Conservation (phyloP, 2,888 invertebrate species). For the Leuctra nigra region DNA sequence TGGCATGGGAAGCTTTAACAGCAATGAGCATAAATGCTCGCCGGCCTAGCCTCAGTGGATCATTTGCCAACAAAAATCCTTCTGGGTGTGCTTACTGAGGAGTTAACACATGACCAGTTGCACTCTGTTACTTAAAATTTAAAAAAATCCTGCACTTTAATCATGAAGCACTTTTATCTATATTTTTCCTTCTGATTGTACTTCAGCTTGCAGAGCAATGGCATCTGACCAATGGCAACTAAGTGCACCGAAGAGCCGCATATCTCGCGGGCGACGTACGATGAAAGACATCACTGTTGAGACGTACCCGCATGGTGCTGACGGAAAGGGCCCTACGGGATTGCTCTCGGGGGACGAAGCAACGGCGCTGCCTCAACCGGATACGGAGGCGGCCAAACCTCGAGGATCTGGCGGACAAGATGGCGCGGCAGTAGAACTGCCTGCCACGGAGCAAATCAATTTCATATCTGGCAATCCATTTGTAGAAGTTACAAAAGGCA, state of each 20-base stretch:
- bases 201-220: constrained; percentile 36
- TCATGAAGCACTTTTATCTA: no score
- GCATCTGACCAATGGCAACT: no score
- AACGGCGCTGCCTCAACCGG: neutral
- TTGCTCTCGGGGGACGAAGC: constrained; percentile 2
- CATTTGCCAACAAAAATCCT: no score
- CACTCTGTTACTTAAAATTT: no score
- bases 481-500: constrained; percentile 94
- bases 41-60: no score
- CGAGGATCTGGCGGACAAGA: constrained; percentile 19
- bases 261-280: constrained; percentile 61
- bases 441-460: constrained; percentile 41
- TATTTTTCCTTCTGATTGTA: no score
- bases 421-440: neutral
- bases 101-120: no score
- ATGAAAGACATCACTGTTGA: constrained; percentile 69
- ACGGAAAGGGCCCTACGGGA: constrained; percentile 39
- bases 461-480: constrained; percentile 96
- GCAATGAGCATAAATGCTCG: no score
- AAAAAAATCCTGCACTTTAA: no score
- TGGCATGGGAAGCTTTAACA: no score
- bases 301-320: constrained; percentile 63
- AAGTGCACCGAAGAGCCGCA: no score
- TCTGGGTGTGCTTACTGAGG: no score
- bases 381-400: constrained; percentile 6